Conservation (phyloP, 2,888 invertebrate genomes). For the Cylindroiulus punctatus region DNA sequence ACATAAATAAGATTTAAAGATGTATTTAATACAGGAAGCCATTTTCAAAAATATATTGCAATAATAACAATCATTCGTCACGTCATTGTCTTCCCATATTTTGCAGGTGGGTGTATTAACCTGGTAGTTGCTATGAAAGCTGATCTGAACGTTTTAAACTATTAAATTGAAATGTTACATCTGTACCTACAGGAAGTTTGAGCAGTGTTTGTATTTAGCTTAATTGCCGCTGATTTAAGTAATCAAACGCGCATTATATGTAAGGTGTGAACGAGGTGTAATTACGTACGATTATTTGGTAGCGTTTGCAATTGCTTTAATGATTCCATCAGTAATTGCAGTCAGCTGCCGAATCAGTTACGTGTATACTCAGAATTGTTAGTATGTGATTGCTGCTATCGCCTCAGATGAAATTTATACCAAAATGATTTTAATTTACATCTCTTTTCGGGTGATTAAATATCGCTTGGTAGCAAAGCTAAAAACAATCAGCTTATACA, state of each 20-base stretch:
- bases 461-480: too few relatives aligned
- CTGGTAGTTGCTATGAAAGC: background rate
- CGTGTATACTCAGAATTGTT: too few relatives aligned
- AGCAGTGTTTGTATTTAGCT: background rate
- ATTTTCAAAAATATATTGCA: constrained; percentile 20
- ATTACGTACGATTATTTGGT: background rate
- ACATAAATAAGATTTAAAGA: constrained; percentile 22
- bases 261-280: background rate
- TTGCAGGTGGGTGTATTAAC: constrained; percentile 6
- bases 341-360: too few relatives aligned
- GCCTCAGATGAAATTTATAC: too few relatives aligned
- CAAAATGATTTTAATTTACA: too few relatives aligned
- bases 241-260: background rate
- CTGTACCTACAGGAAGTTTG: background rate
- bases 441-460: too few relatives aligned
- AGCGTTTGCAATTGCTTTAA: background rate
- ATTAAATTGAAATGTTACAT: background rate
- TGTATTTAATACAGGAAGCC: constrained; percentile 28
- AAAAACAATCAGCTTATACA: too few relatives aligned
- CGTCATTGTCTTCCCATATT: background rate
- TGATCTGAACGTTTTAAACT: background rate
- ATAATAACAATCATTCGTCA: constrained; percentile 25
- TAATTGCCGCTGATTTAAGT: background rate
- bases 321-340: background rate
- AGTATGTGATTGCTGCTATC: too few relatives aligned